A percentile compares a stretch with the other conserved stretches of the same genome.
phyloP scores from a whole-genome alignment of 1,140 invertebrate genomes.

The Drosophila seguyi region DNA sequence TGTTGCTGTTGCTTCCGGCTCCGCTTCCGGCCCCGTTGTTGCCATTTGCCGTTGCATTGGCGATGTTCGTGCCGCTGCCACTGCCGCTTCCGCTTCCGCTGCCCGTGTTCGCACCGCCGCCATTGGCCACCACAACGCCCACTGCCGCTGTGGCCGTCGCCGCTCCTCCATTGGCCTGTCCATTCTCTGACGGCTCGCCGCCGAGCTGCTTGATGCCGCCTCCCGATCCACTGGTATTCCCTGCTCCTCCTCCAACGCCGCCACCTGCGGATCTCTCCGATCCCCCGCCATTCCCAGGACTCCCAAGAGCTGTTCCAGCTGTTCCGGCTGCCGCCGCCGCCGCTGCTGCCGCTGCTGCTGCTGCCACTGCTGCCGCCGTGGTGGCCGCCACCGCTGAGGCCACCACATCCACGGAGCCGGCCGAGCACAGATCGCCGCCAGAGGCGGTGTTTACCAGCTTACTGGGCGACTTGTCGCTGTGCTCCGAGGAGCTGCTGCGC shows the following conservation, averaged over 20 bases:
- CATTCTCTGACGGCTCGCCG: slow-evolving; percentile 3
- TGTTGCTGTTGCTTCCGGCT: slow-evolving; percentile 65
- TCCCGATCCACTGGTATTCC: background rate
- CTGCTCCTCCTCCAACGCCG: slow-evolving; percentile 15
- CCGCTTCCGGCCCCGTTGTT: slow-evolving; percentile 41
- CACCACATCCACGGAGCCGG: slow-evolving; percentile 55
- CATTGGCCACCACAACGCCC: slow-evolving; percentile 37
- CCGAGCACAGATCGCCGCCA: slow-evolving; percentile 17
- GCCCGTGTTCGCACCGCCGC: background rate
- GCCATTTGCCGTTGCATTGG: slow-evolving; percentile 7
- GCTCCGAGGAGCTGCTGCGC: slow-evolving; percentile 75
- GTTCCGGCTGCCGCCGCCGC: slow-evolving; percentile 9
- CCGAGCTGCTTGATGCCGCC: slow-evolving; percentile 7
- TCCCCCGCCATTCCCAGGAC: slow-evolving; percentile 58
- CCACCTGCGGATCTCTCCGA: slow-evolving; percentile 48
- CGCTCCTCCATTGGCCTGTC: slow-evolving; percentile 4
- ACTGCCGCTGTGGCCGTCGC: background rate
- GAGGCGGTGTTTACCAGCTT: slow-evolving; percentile 37
- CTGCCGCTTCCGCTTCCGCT: background rate
- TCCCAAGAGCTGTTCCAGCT: slow-evolving; percentile 28
- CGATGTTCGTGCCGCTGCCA: slow-evolving; percentile 20
- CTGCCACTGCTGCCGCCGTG: slow-evolving; percentile 15
- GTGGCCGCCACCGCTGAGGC: slow-evolving; percentile 57
- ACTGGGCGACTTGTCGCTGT: slow-evolving; percentile 76
- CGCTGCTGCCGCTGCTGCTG: slow-evolving; percentile 40